Base-by-base conservation (phyloP, 2,888 invertebrate species). In the Dynastes tityus region DNA sequence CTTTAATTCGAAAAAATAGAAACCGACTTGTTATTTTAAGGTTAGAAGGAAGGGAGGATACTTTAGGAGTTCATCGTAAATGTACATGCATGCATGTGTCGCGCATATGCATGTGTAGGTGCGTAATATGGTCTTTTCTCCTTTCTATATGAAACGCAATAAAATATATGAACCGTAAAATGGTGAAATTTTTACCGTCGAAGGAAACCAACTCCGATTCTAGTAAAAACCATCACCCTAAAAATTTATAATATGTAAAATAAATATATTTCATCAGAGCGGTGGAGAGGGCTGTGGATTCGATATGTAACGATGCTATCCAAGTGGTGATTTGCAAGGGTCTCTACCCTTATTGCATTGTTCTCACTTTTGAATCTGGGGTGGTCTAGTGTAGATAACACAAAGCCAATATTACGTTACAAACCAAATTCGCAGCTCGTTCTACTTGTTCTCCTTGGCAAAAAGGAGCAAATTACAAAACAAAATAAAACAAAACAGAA, bases 291-390 rank as follows among this genome's bases (percentile, higher is more conserved):
- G 37, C 55, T 11, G 8, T 16, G 37, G 29, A 71, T 84, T 83
- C 86, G 85, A 88, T 88, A 87, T 86, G 87, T 88, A 87, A 88
- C 87, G 88, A 88, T 88, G 87, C 88, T 88, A 88, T 88, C 88
- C 86, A 86, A 86, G 86, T 87, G 87, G 86, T 88, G 88, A 88
- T 88, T 88, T 88, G 87, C 87, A 86, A 86, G 88, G 88, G 88
- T 87, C 86, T 83, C 85, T 85, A 87, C 87, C 88, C 88, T 88
- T 88, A 88, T 86, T 87, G 88, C 87, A 86, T 88, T 88, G 88
- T 88, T 88, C 88, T 88, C 88, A 88, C 88, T 88, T 88, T 88
- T 87, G 88, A 87, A 87, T 88, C 86, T 86, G 86, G 88, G 88
- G 88, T 88, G 88, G 88, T 88, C 86, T 86, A 84, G 85, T 84